Percentiles rank a stretch among this genome's conserved stretches.
Evolutionary conservation across 2,888 invertebrate genomes (phyloP).

Genomic region (Agriopis aurantiaria): DNA sequence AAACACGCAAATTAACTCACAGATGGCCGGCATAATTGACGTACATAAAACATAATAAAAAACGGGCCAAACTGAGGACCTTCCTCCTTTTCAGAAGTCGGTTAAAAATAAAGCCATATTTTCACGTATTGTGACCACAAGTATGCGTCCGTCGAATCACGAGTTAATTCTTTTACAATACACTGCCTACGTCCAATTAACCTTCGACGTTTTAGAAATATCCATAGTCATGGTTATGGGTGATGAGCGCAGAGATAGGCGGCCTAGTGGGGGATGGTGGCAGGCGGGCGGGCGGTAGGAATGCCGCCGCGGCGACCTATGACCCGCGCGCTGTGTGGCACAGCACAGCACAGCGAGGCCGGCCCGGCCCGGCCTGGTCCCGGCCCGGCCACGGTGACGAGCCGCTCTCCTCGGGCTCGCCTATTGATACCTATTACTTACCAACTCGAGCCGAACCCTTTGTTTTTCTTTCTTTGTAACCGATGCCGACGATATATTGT

Average conservation of each 20-base stretch:
- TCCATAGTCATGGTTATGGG: slow-evolving; percentile 77
- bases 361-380: neutral
- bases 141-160: slow-evolving; percentile 48
- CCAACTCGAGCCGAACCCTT: slow-evolving; percentile 6
- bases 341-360: slow-evolving; percentile 55
- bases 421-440: neutral
- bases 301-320: slow-evolving; percentile 73
- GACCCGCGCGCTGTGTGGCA: slow-evolving; percentile 73
- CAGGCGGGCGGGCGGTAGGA: slow-evolving; percentile 53
- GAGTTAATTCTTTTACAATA: slow-evolving; percentile 78
- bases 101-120: neutral
- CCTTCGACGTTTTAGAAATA: slow-evolving; percentile 80
- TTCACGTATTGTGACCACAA: neutral
- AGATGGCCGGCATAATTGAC: too few relatives aligned
- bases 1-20: too few relatives aligned
- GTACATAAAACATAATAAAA: too few relatives aligned
- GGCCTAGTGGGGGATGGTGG: slow-evolving; percentile 33
- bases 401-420: neutral
- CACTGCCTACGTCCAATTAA: slow-evolving; percentile 82
- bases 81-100: too few relatives aligned
- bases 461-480: slow-evolving; percentile 39
- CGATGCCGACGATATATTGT: slow-evolving; percentile 48
- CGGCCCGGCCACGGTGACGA: neutral
- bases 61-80: too few relatives aligned
- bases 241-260: slow-evolving; percentile 61